Conservation (phyloP, 2,113 vertebrate species). For the Hemicordylus capensis region DNA sequence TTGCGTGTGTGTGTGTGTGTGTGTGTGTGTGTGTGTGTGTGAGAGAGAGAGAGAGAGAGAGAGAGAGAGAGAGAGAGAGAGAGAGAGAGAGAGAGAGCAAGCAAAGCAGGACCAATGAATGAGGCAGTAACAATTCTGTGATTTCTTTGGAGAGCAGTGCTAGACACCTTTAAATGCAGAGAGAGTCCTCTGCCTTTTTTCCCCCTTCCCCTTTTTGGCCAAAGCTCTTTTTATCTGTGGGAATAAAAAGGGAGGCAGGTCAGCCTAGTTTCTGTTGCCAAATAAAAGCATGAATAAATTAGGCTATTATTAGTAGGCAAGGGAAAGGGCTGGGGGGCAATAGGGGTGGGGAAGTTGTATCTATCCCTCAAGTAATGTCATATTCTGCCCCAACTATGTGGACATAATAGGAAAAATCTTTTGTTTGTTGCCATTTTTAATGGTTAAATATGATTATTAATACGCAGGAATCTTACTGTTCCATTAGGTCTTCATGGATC, state of each 20-base stretch:
- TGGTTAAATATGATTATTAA: conserved; percentile 67
- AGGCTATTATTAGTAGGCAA: conserved; percentile 76
- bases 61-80: conserved; percentile 68
- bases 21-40: too few relatives aligned
- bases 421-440: conserved; percentile 63
- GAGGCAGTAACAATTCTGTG: conserved; percentile 71
- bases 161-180: conserved; percentile 66
- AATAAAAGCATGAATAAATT: conserved; percentile 74
- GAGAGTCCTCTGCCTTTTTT: conserved; percentile 55
- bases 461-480: conserved; percentile 64
- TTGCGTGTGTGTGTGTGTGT: too few relatives aligned
- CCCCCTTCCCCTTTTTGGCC: conserved; percentile 19
- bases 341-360: conserved; percentile 44
- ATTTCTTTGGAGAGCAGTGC: conserved; percentile 72
- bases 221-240: conserved; percentile 61
- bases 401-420: conserved; percentile 68
- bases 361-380: conserved; percentile 71
- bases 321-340: conserved; percentile 47
- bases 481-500: conserved; percentile 65
- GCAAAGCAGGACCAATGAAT: conserved; percentile 68
- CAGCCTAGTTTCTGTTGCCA: conserved; percentile 65
- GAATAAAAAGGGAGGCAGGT: conserved; percentile 66
- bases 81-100: conserved; percentile 56
- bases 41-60: conserved; percentile 69
- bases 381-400: conserved; percentile 70